Evolutionary conservation across 2,113 vertebrate genomes (phyloP), one percentile per base, ranked within the genome.

Genomic region (Leptosomus discolor): DNA sequence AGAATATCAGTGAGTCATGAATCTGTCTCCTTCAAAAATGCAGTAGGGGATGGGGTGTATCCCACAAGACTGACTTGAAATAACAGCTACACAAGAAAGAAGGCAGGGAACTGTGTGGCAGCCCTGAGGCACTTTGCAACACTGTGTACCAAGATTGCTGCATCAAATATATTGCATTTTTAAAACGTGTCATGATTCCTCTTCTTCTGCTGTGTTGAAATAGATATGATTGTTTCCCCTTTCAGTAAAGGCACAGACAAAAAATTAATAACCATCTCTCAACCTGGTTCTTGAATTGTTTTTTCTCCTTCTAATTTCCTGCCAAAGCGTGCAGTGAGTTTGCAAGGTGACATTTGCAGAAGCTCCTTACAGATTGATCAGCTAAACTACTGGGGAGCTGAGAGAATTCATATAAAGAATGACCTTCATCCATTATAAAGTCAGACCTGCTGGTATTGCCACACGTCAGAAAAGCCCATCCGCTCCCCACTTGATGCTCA

Each of bases 341-440:
- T 92, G 91, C 92, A 97, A 97, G 92, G 94, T 97, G 96, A 97
- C 95, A 93, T 94, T 97, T 96, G 85, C 71, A 85, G 77, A 92
- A 87, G 69, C 91, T 92, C 54, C 83, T 85, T 68, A 64, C 41
- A 87, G 76, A 97, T 37, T 89, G 89, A 95, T 92, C 87, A 91
- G 86, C 58, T 95, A 67, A 94, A 91, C 81, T 94, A 60, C 85
- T 84, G 71, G 80, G 92, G 83, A 97, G 83, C 68, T 0, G 0
- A 90, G 77, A 92, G 85, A 88, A 96, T 85, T 97, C 21, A 3
- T 82, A 74, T 4, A 74, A 95, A 94, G 81, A 70, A 89, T 2
- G 32, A 95, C 92, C 94, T 94, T 94, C 6, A 15, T 71, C 50
- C 64, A 53, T 68, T 74, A 82, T 50, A 16, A 94, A 97, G 75